Conservation (phyloP, 23 tunicate species). For the Aplidium turbinatum region DNA sequence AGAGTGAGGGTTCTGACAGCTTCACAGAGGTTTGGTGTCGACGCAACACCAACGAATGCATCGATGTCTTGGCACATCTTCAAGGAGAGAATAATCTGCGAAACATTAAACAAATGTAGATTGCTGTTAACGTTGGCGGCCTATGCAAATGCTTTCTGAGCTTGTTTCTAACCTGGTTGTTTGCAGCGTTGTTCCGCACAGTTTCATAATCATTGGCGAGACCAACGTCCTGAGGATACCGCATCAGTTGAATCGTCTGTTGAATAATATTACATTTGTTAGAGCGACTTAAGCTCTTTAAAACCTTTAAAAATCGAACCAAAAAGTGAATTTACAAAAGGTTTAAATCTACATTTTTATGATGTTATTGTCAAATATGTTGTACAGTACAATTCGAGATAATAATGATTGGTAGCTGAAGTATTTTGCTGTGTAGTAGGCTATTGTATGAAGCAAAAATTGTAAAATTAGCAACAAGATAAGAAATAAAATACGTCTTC, state of each 20-base stretch:
- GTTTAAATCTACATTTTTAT: no score
- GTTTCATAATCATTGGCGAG: constrained; percentile 26
- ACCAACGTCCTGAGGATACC: constrained; percentile 65
- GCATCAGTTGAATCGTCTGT: constrained; percentile 53
- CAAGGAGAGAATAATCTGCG: constrained; percentile 52
- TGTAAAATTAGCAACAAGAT: no score
- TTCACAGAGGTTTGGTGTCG: constrained; percentile 73
- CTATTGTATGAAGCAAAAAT: no score
- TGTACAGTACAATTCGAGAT: no score
- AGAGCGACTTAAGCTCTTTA: no score
- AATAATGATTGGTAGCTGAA: no score
- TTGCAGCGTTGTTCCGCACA: not conserved
- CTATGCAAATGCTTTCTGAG: no score
- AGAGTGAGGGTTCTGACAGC: constrained; percentile 69
- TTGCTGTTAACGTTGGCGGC: no score
- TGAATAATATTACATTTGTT: not conserved
- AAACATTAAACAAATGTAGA: no score
- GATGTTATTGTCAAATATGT: no score
- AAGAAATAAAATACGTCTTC: not conserved
- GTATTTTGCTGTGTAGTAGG: no score
- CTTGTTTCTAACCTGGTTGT: not conserved
- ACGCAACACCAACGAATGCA: constrained; percentile 8
- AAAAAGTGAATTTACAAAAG: not conserved
- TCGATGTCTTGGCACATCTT: constrained; percentile 61
- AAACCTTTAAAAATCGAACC: not conserved